Base-by-base conservation (phyloP, 2,113 vertebrate species). In the Rhipidura dahli region DNA sequence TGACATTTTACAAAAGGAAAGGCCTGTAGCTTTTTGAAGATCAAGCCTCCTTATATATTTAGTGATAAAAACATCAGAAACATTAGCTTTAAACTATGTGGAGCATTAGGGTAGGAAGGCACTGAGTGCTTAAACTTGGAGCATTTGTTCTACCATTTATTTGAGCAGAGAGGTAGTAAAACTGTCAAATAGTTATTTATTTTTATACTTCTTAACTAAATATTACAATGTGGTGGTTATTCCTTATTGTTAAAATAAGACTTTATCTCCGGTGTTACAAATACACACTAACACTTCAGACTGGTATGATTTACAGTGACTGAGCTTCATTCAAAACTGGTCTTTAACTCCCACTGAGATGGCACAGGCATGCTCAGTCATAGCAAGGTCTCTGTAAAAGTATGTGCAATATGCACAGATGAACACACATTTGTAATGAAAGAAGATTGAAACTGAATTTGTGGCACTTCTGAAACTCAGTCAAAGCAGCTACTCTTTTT, bases 191-290 rank as follows among this genome's bases (percentile, higher is more conserved):
- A 66, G 40, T 45, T 65, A 49, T 60, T 87, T 51, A 8, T 8
- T 92, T 95, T 87, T 45, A 33, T 91, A 23, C 31, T 94, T 94
- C 95, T 83, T 35, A 89, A 79, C 21, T 54, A 83, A 87, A 87
- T 87, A 91, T 59, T 93, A 60, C 27, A 54, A 53, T 42, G 27
- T 63, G 35, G 42, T 87, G n/a, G 35, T 94, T 70, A 68, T 83
- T 93, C 31, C 33, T 82, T 68, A 42, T 28, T 45, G 26, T 73
- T 92, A 45, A 33, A 68, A 65, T 53, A 79, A 44, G 9, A 28
- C 61, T 75, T 51, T 65, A 4, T 17, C 71, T n/a, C 30, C 39
- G 61, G 17, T 23, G 42, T 87, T 85, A 92, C n/a, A 87, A 94
- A 96, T 66, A 61, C 3, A 56, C 2, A 6, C 19, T 44, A 69